A percentile compares a stretch with the other conserved stretches of the same genome.
These are phyloP conservation scores for Anisognathus igniventris DNA, from an alignment of 2,797 vertebrate genomes.

Conservation along the genomic window DNA sequence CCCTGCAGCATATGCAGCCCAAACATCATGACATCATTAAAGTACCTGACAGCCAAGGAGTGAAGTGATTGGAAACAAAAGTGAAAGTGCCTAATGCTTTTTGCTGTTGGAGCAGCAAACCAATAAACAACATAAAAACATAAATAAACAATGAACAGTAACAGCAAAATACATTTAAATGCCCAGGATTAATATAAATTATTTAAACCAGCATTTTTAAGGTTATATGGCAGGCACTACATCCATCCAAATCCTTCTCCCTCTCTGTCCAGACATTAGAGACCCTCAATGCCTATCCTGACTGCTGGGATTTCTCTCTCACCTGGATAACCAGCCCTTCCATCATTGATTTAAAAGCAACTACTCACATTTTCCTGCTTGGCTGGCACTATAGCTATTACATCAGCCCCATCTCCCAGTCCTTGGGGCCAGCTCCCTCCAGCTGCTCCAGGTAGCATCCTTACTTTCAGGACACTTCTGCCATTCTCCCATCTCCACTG, in stretches of 20 bases:
- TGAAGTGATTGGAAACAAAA: not conserved
- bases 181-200: not conserved
- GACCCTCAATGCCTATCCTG: fast-evolving
- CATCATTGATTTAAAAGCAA: not conserved
- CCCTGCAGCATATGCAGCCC: conserved; percentile 29
- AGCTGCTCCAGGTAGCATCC: not conserved
- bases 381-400: conserved; percentile 8
- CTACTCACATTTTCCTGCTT: not conserved
- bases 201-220: not conserved
- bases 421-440: not conserved
- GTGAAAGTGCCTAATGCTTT: not conserved
- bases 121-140: not conserved
- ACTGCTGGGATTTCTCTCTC: not conserved
- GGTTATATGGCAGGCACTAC: not conserved
- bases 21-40: conserved; percentile 29
- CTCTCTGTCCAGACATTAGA: not conserved
- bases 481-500: not conserved
- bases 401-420: conserved; percentile 27
- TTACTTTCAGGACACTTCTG: not conserved
- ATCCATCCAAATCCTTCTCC: not conserved
- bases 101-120: not conserved
- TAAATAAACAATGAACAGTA: conserved; percentile 18
- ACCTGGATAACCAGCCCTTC: not conserved
- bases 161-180: not conserved
- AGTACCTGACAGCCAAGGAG: conserved; percentile 29